Base-by-base conservation (phyloP, 2,888 invertebrate species). In the Drosophila koepferae region DNA sequence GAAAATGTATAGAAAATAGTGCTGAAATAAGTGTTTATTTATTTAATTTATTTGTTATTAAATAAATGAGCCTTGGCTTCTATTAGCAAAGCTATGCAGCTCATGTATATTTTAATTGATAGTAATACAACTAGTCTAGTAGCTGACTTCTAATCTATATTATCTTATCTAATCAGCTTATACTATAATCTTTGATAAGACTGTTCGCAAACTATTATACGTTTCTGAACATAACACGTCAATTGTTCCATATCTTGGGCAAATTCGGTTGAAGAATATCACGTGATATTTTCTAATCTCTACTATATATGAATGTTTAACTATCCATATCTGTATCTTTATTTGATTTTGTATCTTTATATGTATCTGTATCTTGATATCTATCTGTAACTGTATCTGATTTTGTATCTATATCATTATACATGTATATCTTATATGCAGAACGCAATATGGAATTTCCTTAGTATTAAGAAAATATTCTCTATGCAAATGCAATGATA, bases 121-220 rank as follows among this genome's bases (percentile, higher is more conserved):
- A 23, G 8, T 6, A 31, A 49, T 18, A 34, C 10, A 51, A 12
- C 34, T 12, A 12, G 34, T n/a, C 28, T n/a, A 16, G 31, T n/a
- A 31, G 48, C 10, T 46, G 23, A 10, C 5, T 31, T 49, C 48
- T 49, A 31, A 49, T 31, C 49, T 49, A n/a, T n/a, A 51, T 51
- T 51, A 36, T 51, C 34, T 51, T 51, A 51, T 51, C 51, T 51
- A 36, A 51, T 36, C 14, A 20, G 18, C 34, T 3, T 1, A 34
- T 48, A 16, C 9, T 10, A 51, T 18, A 18, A 51, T 3, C 12
- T 20, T 14, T 51, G 51, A 51, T 51, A 36, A 36, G 49, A 6
- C 3, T 18, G 28, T 6, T 10, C 6, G 31, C 18, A 2, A 12
- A 0, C 31, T 49, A 34, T 10, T n/a, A n/a, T 18, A 49, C 12